Evolutionary conservation across 2,888 invertebrate genomes (phyloP).

Genomic region (Anagyrus pseudococci): DNA sequence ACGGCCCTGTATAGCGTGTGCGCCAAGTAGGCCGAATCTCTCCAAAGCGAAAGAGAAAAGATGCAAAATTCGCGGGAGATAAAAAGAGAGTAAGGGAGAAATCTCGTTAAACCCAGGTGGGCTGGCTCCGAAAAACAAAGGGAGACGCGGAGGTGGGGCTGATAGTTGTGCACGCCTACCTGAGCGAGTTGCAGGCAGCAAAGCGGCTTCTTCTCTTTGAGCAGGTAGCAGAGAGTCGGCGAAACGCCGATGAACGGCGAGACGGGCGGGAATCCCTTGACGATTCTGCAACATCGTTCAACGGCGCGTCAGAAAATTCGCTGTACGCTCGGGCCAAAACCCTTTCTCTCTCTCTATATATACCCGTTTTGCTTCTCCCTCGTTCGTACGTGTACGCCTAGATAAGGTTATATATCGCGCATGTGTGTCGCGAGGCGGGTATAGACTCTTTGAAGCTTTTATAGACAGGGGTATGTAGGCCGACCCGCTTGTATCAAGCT

Average conservation of each 20-base stretch:
- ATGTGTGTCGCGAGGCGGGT: no score
- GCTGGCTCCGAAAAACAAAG: background rate
- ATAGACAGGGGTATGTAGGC: no score
- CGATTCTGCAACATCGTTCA: constrained; percentile 73
- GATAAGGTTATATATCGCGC: no score
- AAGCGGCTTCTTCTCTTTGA: constrained; percentile 93
- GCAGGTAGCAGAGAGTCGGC: constrained; percentile 95
- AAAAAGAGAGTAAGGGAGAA: constrained; percentile 20
- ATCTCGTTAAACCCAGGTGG: constrained; percentile 30
- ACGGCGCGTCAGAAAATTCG: no score
- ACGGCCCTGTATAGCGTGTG: background rate
- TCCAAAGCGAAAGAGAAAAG: constrained; percentile 2
- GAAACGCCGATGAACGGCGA: constrained; percentile 98
- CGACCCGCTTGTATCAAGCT: no score
- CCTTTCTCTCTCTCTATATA: no score
- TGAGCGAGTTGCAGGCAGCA: constrained; percentile 96
- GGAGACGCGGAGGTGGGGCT: background rate
- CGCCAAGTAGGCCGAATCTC: background rate
- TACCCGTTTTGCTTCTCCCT: no score
- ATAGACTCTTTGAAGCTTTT: no score
- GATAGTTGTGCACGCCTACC: constrained; percentile 59
- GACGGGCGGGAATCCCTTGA: constrained; percentile 95
- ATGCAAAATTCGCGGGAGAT: no score
- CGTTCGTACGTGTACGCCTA: no score
- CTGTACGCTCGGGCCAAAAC: no score